Evolutionary conservation across 2,888 invertebrate species (phyloP).

Genomic region (Calameuta filiformis): DNA sequence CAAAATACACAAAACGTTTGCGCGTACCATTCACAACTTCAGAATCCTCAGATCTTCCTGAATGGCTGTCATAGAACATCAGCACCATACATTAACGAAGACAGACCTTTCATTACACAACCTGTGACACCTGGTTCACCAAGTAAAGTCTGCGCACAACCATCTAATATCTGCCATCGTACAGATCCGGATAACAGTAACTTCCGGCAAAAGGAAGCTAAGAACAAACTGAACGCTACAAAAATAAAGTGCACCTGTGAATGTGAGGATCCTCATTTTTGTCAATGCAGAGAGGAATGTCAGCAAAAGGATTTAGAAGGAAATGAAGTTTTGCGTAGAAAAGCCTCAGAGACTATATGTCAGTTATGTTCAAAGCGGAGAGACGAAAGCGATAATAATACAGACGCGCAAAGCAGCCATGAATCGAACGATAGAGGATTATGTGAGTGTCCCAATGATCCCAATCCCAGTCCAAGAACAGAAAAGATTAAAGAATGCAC

Average conservation of each 20-base stretch:
- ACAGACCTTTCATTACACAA: constrained; percentile 23
- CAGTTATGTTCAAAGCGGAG: constrained; percentile 10
- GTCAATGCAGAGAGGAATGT: constrained; percentile 11
- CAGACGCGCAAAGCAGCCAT: constrained; percentile 2
- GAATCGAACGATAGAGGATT: constrained; percentile 13
- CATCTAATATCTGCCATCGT: neutral
- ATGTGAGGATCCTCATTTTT: neutral
- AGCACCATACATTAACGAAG: neutral
- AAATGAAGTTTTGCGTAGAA: neutral
- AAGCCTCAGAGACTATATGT: constrained; percentile 1
- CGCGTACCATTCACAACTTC: constrained; percentile 6
- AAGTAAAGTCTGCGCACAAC: neutral
- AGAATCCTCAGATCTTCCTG: neutral
- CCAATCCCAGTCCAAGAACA: constrained; percentile 37
- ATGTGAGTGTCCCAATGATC: constrained; percentile 29
- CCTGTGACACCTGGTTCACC: neutral
- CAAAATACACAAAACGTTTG: neutral
- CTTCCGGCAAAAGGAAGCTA: constrained; percentile 52
- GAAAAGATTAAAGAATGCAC: neutral
- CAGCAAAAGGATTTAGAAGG: neutral
- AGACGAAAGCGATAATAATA: constrained; percentile 4
- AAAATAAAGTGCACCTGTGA: constrained; percentile 40
- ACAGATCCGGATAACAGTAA: constrained; percentile 19
- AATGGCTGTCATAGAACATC: neutral
- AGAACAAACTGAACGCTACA: constrained; percentile 56